Conservation (phyloP, 2,888 invertebrate genomes). For the Sussaba pulchella region DNA sequence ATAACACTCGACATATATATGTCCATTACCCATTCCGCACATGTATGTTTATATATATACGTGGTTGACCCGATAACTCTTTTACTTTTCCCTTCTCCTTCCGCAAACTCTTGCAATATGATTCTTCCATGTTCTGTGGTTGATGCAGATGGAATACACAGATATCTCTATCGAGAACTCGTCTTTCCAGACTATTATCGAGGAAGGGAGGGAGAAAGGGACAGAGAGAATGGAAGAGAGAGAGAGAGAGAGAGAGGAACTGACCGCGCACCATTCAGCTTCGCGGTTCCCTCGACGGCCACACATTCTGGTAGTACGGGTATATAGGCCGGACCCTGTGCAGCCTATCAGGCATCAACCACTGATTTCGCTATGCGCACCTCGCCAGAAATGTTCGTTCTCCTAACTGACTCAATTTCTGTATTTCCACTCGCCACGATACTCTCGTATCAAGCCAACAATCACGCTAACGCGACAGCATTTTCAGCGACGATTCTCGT, state of each 20-base stretch:
- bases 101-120: constrained; percentile 42
- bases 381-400: constrained; percentile 35
- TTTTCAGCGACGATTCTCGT: constrained; percentile 28
- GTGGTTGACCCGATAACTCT: constrained; percentile 32
- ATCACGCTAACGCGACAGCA: constrained; percentile 31
- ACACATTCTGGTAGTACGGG: constrained; percentile 11
- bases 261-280: constrained; percentile 59
- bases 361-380: constrained; percentile 43
- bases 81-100: constrained; percentile 3
- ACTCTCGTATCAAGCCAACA: constrained; percentile 5
- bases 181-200: constrained; percentile 59
- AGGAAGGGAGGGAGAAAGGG: background rate
- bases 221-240: constrained; percentile 3
- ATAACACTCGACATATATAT: constrained; percentile 1
- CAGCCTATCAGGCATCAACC: constrained; percentile 29
- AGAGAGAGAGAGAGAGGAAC: constrained; percentile 12
- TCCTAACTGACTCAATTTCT: constrained; percentile 49
- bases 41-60: constrained; percentile 5
- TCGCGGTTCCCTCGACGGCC: constrained; percentile 55
- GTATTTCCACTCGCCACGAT: background rate
- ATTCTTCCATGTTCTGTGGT: constrained; percentile 49
- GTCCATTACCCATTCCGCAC: background rate
- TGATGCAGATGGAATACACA: constrained; percentile 53
- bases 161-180: constrained; percentile 56
- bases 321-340: constrained; percentile 11